Conservation (phyloP, 2,888 invertebrate species). For the Scrobipalpa atriplicella region DNA sequence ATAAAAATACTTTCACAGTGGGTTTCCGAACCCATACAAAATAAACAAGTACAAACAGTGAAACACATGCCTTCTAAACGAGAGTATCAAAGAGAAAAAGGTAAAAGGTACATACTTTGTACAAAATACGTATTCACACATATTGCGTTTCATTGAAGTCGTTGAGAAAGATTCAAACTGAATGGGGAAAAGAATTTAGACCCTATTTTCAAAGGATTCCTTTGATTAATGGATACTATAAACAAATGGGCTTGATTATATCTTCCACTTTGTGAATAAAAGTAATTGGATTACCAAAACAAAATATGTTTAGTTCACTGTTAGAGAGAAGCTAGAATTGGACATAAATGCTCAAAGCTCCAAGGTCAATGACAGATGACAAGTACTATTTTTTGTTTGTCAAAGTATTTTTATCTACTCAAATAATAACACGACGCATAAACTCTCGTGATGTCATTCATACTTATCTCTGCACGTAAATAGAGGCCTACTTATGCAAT, state of each 20-base stretch:
- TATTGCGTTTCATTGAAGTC: conserved; percentile 3
- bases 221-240: conserved; percentile 43
- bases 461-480: too few relatives aligned
- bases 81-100: neutral
- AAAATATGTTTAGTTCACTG: conserved; percentile 32
- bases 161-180: neutral
- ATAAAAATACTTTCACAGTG: too few relatives aligned
- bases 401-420: too few relatives aligned
- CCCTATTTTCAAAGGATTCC: conserved; percentile 15
- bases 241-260: conserved; percentile 36
- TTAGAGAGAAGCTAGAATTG: neutral
- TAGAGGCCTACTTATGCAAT: too few relatives aligned
- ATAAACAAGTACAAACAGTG: too few relatives aligned
- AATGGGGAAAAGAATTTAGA: neutral
- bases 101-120: neutral
- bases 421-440: too few relatives aligned
- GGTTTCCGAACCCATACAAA: too few relatives aligned
- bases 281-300: conserved; percentile 50
- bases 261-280: conserved; percentile 41
- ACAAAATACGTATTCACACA: neutral
- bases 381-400: too few relatives aligned
- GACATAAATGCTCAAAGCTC: too few relatives aligned
- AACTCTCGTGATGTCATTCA: too few relatives aligned
- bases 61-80: too few relatives aligned
- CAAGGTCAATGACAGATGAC: too few relatives aligned